Base-by-base conservation (phyloP, 2,797 vertebrate genomes). In the Sebastes melanostomus region DNA sequence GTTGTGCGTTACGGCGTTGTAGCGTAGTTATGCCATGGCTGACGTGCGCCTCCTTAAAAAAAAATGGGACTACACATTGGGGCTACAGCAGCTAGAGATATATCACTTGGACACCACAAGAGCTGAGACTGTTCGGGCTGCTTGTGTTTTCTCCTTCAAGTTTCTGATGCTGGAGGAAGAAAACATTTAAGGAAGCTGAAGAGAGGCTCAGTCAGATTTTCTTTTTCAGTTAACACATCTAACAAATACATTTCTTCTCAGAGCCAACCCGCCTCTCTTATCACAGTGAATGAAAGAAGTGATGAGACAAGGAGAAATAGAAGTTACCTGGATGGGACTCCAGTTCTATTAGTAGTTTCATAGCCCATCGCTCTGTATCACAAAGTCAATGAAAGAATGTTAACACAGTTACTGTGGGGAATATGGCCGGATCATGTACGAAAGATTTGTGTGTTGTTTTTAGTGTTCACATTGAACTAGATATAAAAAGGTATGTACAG, bases 291-390 rank as follows among this genome's bases (percentile, higher is more conserved):
- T 69, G 52, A 69, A 56, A 69, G 50, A 55, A 56, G 30, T 36
- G 25, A 58, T 58, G 68, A 71, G 34, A 69, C 50, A 58, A 70
- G 67, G 54, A 70, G 67, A 58, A 70, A 38, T 27, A 27, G 54
- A 71, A 71, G 55, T 71, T 38, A 71, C 69, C 69, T 61, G 56
- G 56, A 72, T 46, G 36, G 42, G 56, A 72, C 56, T 72, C 36
- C 56, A 46, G 36, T 60, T 60, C 18, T 72, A 70, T 72, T 80
- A 8, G 56, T 27, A 55, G 22, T 22, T 30, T 58, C 59, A 62
- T 38, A 63, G 60, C 60, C 29, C 42, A 54, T 54, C 42, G 34
- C 52, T 67, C 65, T 76, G 24, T 11, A 65, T 55, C 36, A 65
- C 72, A 74, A 38, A 75, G 52, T 63, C 67, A 60, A 60, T 50